phyloP scores from a whole-genome alignment of 1,140 invertebrate species.

The Drosophila erecta region DNA sequence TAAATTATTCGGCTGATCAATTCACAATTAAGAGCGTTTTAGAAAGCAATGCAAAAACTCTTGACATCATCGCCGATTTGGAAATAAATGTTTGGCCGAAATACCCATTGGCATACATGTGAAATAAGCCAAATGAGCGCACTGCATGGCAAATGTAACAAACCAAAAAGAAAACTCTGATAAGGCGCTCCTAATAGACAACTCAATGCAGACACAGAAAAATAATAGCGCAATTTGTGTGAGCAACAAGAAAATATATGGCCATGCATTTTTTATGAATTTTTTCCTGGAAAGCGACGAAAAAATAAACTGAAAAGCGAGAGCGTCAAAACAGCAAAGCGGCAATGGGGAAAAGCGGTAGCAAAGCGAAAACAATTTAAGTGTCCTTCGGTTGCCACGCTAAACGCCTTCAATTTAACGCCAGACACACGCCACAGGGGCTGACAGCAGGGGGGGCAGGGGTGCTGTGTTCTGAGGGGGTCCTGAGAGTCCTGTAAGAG shows the following conservation, averaged over 20 bases:
- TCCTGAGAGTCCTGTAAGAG: slow-evolving; percentile 3
- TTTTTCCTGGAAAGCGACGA: slow-evolving; percentile 30
- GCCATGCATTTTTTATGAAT: slow-evolving; percentile 66
- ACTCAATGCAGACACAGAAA: slow-evolving; percentile 29
- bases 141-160: slow-evolving; percentile 12
- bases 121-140: slow-evolving; percentile 38
- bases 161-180: slow-evolving; percentile 19
- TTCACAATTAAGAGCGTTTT: not conserved
- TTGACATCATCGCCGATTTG: not conserved
- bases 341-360: slow-evolving; percentile 7
- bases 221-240: slow-evolving; percentile 55
- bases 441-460: not conserved
- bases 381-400: slow-evolving; percentile 58
- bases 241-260: slow-evolving; percentile 59
- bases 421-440: slow-evolving; percentile 43
- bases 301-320: slow-evolving; percentile 15
- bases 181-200: slow-evolving; percentile 41
- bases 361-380: slow-evolving; percentile 57
- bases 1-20: not conserved
- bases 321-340: slow-evolving; percentile 9
- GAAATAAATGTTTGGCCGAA: slow-evolving; percentile 21
- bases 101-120: slow-evolving; percentile 35
- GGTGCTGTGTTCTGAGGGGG: not conserved
- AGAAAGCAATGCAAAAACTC: too few species aligned
- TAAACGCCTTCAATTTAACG: slow-evolving; percentile 69